Percentiles rank a stretch among this genome's conserved stretches.
Evolutionary conservation across 2,797 vertebrate genomes (phyloP).

Genomic region (Galagoides demidoff): DNA sequence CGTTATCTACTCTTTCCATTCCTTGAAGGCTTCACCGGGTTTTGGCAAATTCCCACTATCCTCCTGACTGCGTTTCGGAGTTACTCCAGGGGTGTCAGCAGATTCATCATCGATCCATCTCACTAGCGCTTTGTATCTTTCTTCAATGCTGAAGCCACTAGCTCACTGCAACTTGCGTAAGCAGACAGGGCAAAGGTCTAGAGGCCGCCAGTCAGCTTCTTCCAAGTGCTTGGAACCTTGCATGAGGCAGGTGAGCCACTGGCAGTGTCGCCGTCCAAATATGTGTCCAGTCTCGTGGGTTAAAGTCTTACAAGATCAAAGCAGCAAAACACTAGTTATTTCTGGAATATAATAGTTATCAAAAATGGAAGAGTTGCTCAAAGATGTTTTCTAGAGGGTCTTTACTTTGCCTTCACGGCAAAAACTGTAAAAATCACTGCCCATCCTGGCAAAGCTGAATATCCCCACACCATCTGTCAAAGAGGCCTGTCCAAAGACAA

Average conservation of each 20-base stretch:
- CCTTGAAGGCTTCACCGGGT: no score
- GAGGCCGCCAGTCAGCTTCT: slow-evolving; percentile 86
- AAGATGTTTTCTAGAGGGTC: no score
- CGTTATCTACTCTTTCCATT: no score
- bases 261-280: slow-evolving; percentile 88
- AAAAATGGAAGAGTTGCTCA: no score
- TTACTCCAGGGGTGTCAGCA: slow-evolving; percentile 12
- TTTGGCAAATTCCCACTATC: not conserved
- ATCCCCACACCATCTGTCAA: slow-evolving; percentile 85
- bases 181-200: slow-evolving; percentile 88
- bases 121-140: slow-evolving; percentile 84
- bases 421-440: no score
- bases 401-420: no score
- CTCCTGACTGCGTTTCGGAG: slow-evolving; percentile 33
- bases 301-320: slow-evolving; percentile 83
- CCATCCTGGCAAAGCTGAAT: no score
- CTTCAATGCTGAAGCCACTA: no score
- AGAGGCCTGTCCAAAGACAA: slow-evolving; percentile 91
- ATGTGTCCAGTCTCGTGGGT: slow-evolving; percentile 89
- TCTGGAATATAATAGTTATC: no score
- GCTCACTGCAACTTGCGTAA: slow-evolving; percentile 86
- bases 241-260: slow-evolving; percentile 89
- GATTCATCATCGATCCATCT: slow-evolving; percentile 86
- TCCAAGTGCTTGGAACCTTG: slow-evolving; percentile 90
- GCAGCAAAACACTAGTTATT: no score